phyloP scores from a whole-genome alignment of 2,113 vertebrate genomes.

The Todiramphus chloris region DNA sequence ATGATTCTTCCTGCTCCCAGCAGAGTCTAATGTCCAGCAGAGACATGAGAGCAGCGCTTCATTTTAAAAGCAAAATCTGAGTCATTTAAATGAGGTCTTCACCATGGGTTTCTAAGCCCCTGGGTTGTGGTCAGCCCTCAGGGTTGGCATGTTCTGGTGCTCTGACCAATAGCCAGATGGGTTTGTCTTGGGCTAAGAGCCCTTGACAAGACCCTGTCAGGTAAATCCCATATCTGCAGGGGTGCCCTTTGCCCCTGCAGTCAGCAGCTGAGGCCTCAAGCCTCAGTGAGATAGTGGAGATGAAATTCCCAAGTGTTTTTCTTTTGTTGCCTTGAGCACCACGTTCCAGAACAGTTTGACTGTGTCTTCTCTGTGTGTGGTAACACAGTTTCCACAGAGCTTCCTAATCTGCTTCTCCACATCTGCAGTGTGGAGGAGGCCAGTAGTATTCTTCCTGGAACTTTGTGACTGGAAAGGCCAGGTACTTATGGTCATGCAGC shows the following conservation, averaged over 20 bases:
- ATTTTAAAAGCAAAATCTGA: neutral
- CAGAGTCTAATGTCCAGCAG: no score
- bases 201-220: neutral
- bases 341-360: neutral
- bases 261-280: neutral
- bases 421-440: neutral
- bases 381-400: neutral
- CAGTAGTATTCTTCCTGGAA: neutral
- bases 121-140: neutral
- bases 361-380: neutral
- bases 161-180: neutral
- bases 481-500: rapidly evolving
- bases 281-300: neutral
- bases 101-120: neutral
- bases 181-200: neutral
- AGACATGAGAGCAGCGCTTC: neutral
- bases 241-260: neutral
- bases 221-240: neutral
- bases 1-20: neutral
- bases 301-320: neutral
- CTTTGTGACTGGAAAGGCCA: neutral
- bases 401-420: neutral
- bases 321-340: neutral
- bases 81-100: neutral
- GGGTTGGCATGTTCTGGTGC: no score